Conservation (phyloP, 64 coral and sea anemone genomes). For the Cladopsammia gracilis region DNA sequence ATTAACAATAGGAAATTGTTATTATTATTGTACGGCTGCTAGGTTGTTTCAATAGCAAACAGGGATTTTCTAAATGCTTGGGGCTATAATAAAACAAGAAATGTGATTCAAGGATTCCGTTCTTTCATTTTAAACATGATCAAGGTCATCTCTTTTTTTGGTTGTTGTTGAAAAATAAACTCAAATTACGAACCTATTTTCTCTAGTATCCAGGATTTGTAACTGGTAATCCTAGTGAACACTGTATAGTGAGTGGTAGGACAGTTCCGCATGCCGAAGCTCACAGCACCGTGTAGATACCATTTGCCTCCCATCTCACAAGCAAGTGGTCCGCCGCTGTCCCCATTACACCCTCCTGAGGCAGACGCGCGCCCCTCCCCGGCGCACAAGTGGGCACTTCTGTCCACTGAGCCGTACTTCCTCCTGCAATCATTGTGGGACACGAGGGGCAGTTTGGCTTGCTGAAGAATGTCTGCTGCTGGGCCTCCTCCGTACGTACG, state of each 20-base stretch:
- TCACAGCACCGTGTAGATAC: constrained; percentile 83
- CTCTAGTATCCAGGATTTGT: constrained; percentile 33
- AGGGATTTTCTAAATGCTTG: too few species aligned
- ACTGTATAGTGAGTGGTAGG: constrained; percentile 86
- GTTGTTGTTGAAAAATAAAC: too few species aligned
- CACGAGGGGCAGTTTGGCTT: constrained; percentile 75
- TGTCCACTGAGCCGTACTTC: constrained; percentile 57
- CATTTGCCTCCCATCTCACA: constrained; percentile 62
- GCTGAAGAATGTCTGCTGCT: constrained; percentile 70
- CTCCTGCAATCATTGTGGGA: constrained; percentile 68
- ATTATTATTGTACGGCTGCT: too few species aligned
- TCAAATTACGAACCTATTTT: too few species aligned
- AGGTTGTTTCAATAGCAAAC: too few species aligned
- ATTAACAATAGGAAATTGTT: too few species aligned
- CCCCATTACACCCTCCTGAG: constrained; percentile 79
- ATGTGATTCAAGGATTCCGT: too few species aligned
- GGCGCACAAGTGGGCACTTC: constrained; percentile 79
- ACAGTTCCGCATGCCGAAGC: constrained; percentile 61
- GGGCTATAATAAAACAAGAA: too few species aligned
- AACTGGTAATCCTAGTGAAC: constrained; percentile 75
- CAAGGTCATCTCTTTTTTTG: too few species aligned
- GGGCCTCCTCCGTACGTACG: constrained; percentile 19
- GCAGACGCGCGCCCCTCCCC: constrained; percentile 69
- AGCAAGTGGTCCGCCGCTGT: constrained; percentile 74
- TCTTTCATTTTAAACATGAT: too few species aligned